Evolutionary conservation across 2,888 invertebrate species (phyloP), one percentile per base, ranked within the genome.

Genomic region (Sphecodes monilicornis): DNA sequence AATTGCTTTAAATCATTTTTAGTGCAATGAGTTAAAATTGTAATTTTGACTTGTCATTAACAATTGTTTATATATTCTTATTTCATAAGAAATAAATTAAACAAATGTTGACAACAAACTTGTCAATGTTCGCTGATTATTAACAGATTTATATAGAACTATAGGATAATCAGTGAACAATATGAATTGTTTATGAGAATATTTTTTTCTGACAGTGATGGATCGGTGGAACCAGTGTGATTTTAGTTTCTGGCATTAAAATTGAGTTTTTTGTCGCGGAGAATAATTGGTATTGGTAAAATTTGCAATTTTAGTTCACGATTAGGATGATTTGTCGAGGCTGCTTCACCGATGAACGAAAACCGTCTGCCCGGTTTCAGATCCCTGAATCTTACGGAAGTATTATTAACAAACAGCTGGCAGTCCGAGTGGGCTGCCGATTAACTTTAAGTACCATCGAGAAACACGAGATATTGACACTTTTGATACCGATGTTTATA

Each of bases 381-480:
- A 74, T 50, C 77, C 76, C 77, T 54, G 77, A 69, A 39, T 77
- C 71, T 83, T 76, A 76, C 83, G 83, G 77, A 84, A 84, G 64
- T 82, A 82, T 54, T 77, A 82, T 84, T 72, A 83, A 77, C 77
- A 82, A 84, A 82, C 77, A 84, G 50, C 69, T 73, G 64, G 70
- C 74, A 57, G 76, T 83, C 89, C 88, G 82, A 87, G 76, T 60
- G 86, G 86, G 78, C 88, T 70, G 78, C 70, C 60, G 68, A 72
- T 84, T 81, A 82, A 76, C 70, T 79, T 93, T 93, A 93, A 93
- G 93, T 93, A 94, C 92, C 91, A 93, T 92, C 90, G 88, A 93
- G 91, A 93, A 90, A 93, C 91, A 93, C 91, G 90, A 92, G 91
- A 93, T 84, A 84, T 92, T 93, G 93, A 93, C 91, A 93, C 89